A percentile compares a stretch with the other conserved stretches of the same genome.
These are phyloP conservation scores for Hippolais icterina DNA, from an alignment of 2,113 vertebrate genomes.

Conservation along the genomic window DNA sequence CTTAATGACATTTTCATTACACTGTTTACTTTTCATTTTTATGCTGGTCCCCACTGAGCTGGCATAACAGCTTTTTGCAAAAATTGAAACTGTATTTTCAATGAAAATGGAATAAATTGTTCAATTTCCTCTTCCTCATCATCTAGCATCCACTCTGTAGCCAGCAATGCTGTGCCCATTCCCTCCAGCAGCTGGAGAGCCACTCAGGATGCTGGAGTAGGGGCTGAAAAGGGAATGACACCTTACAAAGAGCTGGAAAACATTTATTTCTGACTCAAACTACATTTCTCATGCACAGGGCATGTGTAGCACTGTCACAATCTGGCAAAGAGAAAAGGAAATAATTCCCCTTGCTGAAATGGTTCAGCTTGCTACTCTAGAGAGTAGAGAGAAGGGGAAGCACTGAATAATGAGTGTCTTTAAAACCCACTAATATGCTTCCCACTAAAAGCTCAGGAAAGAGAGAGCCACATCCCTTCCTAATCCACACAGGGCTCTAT, in stretches of 20 bases:
- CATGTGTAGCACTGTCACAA: neutral
- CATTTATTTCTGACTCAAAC: neutral
- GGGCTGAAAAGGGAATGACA: neutral
- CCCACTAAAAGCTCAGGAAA: neutral
- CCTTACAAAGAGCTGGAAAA: neutral
- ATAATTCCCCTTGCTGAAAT: neutral
- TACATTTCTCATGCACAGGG: neutral
- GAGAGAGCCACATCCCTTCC: neutral
- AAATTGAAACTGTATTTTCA: neutral
- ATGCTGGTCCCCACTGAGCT: neutral
- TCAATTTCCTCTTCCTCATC: neutral
- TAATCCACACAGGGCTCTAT: neutral
- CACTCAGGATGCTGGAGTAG: neutral
- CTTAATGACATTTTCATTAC: neutral
- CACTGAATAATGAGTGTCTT: neutral
- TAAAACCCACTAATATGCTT: neutral
- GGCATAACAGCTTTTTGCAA: neutral
- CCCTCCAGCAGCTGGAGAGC: neutral
- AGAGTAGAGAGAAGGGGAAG: neutral
- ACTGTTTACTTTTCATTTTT: neutral
- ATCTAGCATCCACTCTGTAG: neutral
- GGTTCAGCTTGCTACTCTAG: neutral
- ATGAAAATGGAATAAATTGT: neutral
- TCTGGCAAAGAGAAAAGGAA: neutral
- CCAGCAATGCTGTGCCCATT: neutral